These are phyloP conservation scores for Ormyrus pomaceus DNA, from an alignment of 2,888 invertebrate genomes.

Conservation along the genomic window DNA sequence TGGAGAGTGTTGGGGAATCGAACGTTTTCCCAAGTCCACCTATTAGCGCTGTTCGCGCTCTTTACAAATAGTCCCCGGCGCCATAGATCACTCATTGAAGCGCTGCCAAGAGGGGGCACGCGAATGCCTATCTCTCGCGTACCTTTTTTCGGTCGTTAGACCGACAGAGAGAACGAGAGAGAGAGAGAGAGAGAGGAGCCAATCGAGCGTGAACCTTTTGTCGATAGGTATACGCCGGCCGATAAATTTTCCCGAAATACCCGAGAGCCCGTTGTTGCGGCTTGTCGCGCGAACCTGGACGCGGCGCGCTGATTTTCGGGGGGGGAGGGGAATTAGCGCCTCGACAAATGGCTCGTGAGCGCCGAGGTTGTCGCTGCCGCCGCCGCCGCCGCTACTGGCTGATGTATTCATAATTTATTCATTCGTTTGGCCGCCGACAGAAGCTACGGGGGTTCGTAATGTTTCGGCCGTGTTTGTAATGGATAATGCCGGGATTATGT, in stretches of 20 bases:
- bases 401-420: constrained; percentile 51
- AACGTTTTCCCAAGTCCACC: too few relatives aligned
- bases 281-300: constrained; percentile 19
- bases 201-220: constrained; percentile 70
- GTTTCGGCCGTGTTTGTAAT: too few relatives aligned
- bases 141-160: constrained; percentile 52
- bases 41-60: constrained; percentile 2
- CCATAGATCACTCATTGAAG: constrained; percentile 47
- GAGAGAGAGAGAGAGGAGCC: constrained; percentile 60
- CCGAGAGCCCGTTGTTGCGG: constrained; percentile 58
- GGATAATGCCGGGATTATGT: too few relatives aligned
- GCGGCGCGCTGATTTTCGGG: neutral
- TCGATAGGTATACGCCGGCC: constrained; percentile 62
- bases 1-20: too few relatives aligned
- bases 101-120: constrained; percentile 22
- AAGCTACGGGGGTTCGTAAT: too few relatives aligned
- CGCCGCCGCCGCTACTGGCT: neutral
- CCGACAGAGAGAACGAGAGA: constrained; percentile 21
- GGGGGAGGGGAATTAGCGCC: constrained; percentile 35
- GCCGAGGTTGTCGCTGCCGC: neutral
- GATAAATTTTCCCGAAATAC: constrained; percentile 63
- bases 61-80: constrained; percentile 39
- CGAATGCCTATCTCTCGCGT: constrained; percentile 25
- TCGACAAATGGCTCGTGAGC: constrained; percentile 54
- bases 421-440: constrained; percentile 1